Evolutionary conservation across 2,113 vertebrate species (phyloP), one percentile per base, ranked within the genome.

Genomic region (Hyperopisus bebe): DNA sequence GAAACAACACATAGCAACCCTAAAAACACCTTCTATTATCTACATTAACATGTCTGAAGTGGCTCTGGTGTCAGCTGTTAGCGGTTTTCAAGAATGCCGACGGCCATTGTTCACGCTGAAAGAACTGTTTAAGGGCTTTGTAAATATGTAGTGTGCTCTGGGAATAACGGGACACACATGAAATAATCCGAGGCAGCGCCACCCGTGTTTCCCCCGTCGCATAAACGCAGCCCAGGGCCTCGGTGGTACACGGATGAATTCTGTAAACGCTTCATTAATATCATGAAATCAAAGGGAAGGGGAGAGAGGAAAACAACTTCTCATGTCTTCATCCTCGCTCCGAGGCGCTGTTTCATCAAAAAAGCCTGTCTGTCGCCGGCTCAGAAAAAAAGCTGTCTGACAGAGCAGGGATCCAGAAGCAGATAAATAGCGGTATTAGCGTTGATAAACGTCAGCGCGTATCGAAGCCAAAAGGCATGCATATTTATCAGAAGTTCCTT

Each of bases 401-500:
- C 44, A 47, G 39, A 7, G 19, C 46, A 8, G 19, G 8, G 82
- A 47, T 84, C 35, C 74, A 84, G 44, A 47, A n/a, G 24, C 82
- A 24, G 39, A 84, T 44, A 84, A 84, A 47, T 84, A 84, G 21
- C 74, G 0, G 74, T 42, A 80, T 80, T 80, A 80, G 35, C 15
- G 74, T 35, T 42, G 74, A 80, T 80, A 80, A 80, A 80, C 74
- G 31, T 80, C 74, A 80, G 74, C 31, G 9, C 9, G 35, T 80
- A 27, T 80, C 19, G 44, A 13, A 46, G 82, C 82, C 82, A 84
- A 47, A 84, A 84, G 82, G 82, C 82, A 46, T 84, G 82, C 82
- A 84, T 84, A 84, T 84, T 84, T 84, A 84, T 84, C 42, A 84
- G 46, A 46, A 46, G 82, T 84, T 84, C 82, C 82, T 47, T 84